Base-by-base conservation (phyloP, 2,888 invertebrate genomes). In the Hyposoter didymator region DNA sequence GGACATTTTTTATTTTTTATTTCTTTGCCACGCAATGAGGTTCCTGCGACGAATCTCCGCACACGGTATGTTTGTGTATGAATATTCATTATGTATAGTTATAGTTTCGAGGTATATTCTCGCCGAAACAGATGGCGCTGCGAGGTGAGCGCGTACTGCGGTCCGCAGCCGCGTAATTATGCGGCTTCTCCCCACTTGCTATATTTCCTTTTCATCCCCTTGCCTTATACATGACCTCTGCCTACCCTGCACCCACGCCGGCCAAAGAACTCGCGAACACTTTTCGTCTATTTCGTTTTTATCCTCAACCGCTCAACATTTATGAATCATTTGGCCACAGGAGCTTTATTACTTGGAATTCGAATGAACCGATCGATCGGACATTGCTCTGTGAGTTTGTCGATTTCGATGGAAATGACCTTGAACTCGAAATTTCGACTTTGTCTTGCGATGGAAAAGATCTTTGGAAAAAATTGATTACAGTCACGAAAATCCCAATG, bases 81-180 rank as follows among this genome's bases (percentile, higher is more conserved):
- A 28, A 59, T 28, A 59, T 59, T 59, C 59, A 14, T 59, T 5
- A 75, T 49, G 55, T 45, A 67, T 64, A 72, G 73, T 69, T 81
- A 85, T 87, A 81, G 76, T 64, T 83, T 84, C 79, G 84, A 84
- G 87, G 86, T 88, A 89, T 28, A 88, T 87, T 87, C 84, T 72
- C 49, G 62, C 84, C 83, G 82, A 88, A 89, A 90, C 89, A 89
- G 88, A 89, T 86, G 89, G 88, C 86, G 85, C 76, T 85, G 78
- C 39, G 39, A 82, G 62, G 76, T 85, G 82, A 86, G 81, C 84
- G 87, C 86, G 88, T 87, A 84, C 85, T 82, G 66, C 84, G 82
- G 81, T 84, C 83, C 87, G 87, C 87, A 87, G 88, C 87, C 87
- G 87, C 89, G 88, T 90, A 88, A 90, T 90, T 90, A 90, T 90